A percentile compares a stretch with the other conserved stretches of the same genome.
These are phyloP conservation scores for Pagrus major DNA, from an alignment of 2,113 vertebrate genomes.

Conservation along the genomic window DNA sequence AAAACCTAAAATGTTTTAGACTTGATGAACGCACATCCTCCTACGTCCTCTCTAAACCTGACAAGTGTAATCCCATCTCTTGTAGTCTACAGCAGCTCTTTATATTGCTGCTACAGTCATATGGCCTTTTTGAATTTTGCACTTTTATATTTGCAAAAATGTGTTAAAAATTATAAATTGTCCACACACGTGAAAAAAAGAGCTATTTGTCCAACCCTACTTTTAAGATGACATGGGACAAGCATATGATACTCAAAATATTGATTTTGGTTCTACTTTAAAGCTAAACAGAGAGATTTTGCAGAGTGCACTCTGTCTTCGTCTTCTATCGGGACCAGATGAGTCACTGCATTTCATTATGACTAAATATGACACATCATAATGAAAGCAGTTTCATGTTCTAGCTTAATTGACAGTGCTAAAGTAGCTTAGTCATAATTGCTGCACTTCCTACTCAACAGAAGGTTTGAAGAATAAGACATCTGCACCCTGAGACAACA, in stretches of 20 bases:
- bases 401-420: slow-evolving; percentile 10
- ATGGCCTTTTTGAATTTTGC: neutral
- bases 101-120: neutral
- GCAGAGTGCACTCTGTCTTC: neutral
- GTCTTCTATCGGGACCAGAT: neutral
- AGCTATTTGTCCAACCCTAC: neutral
- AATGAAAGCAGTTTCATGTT: slow-evolving; percentile 18
- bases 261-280: neutral
- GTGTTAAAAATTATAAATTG: neutral
- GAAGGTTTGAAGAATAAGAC: slow-evolving; percentile 31
- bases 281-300: neutral
- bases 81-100: neutral
- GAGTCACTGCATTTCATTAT: neutral
- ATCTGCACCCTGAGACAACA: slow-evolving; percentile 11
- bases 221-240: neutral
- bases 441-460: slow-evolving; percentile 16
- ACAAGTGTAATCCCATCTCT: neutral
- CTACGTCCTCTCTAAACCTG: neutral
- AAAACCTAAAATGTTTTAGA: neutral
- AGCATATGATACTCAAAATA: neutral
- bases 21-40: neutral
- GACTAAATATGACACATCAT: slow-evolving; percentile 6
- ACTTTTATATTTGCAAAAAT: neutral
- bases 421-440: slow-evolving; percentile 22
- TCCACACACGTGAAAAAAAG: neutral